phyloP scores from a whole-genome alignment of 2,797 vertebrate species.

The Neopelma chrysocephalum region DNA sequence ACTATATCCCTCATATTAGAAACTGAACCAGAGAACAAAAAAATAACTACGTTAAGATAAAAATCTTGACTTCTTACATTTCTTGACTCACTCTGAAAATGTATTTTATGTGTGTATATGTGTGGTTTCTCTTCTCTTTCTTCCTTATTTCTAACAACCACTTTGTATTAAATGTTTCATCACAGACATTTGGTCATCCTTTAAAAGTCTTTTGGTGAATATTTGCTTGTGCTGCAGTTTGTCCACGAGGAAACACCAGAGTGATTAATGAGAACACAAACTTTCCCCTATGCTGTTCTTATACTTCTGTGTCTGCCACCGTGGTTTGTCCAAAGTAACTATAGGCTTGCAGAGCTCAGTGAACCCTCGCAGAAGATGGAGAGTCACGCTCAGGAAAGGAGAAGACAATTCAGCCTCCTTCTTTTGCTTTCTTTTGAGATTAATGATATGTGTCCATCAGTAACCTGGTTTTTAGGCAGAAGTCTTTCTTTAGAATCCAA shows the following conservation, averaged over 20 bases:
- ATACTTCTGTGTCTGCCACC: background rate
- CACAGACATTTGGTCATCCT: background rate
- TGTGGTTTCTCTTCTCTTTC: constrained; percentile 26
- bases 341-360: background rate
- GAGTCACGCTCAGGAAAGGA: background rate
- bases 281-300: background rate
- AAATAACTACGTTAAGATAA: background rate
- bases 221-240: constrained; percentile 36
- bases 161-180: background rate
- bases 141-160: background rate
- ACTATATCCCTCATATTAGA: background rate
- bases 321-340: background rate
- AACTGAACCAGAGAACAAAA: background rate
- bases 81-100: constrained; percentile 4
- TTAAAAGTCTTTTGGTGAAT: background rate
- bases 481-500: background rate
- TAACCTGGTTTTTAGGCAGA: background rate
- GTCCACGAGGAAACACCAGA: background rate
- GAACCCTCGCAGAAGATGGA: background rate
- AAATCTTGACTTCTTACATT: background rate
- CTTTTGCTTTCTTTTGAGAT: background rate
- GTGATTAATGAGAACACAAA: constrained; percentile 29
- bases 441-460: background rate
- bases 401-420: background rate
- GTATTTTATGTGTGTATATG: background rate